phyloP scores from a whole-genome alignment of 2,113 vertebrate species.

The Erpornis zantholeuca region DNA sequence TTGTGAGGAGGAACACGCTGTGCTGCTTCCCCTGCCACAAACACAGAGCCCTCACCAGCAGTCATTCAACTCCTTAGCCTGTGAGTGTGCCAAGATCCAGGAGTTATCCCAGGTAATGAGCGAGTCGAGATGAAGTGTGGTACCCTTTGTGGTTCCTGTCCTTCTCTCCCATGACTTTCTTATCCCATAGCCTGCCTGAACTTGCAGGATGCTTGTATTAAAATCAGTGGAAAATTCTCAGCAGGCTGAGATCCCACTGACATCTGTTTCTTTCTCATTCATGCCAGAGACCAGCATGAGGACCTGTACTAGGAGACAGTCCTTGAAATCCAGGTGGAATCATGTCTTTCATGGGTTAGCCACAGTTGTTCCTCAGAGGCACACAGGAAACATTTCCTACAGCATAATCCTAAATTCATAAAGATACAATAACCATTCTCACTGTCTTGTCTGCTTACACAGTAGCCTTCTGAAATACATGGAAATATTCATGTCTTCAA shows the following conservation, averaged over 20 bases:
- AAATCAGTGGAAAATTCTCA: neutral
- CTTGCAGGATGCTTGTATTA: neutral
- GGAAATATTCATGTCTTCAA: neutral
- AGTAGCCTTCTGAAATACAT: neutral
- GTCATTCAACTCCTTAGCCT: neutral
- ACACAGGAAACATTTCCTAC: neutral
- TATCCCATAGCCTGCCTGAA: neutral
- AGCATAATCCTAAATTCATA: neutral
- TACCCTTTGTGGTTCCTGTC: neutral
- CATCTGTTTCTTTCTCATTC: neutral
- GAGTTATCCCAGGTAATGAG: neutral
- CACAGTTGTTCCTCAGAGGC: neutral
- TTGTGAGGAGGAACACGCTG: neutral
- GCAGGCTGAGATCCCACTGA: neutral
- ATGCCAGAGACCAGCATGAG: neutral
- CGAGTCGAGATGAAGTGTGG: neutral
- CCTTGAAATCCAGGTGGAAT: neutral
- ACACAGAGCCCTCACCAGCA: neutral
- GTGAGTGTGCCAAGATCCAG: neutral
- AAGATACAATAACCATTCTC: neutral
- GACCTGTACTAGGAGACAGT: neutral
- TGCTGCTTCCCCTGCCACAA: neutral
- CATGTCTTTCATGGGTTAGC: neutral
- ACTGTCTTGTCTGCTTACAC: neutral
- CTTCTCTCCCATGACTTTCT: neutral